Evolutionary conservation across 2,888 invertebrate genomes (phyloP).

Genomic region (Acanthopleura granulata): DNA sequence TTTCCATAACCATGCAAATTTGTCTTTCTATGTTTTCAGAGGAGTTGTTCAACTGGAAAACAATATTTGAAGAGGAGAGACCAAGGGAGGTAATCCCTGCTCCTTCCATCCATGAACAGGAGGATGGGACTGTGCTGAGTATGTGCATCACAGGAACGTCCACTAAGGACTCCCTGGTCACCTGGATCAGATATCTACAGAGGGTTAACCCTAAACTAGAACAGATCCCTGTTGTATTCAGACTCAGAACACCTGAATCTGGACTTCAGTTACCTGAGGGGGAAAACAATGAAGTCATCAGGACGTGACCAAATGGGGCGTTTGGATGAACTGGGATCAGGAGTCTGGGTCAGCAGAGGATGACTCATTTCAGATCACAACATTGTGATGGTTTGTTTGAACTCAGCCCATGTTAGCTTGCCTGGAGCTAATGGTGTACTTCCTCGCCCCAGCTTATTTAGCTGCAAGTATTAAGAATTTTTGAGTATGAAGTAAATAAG

Average conservation of each 20-base stretch:
- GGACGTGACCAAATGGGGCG: no score
- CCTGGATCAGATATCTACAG: constrained; percentile 78
- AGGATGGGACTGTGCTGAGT: constrained; percentile 89
- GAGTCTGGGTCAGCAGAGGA: no score
- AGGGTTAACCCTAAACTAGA: constrained; percentile 80
- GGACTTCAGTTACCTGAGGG: constrained; percentile 24
- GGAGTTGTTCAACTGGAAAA: constrained; percentile 49
- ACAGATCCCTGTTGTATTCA: constrained; percentile 87
- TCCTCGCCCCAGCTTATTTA: no score
- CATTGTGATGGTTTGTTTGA: no score
- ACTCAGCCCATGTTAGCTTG: no score
- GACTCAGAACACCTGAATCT: constrained; percentile 77
- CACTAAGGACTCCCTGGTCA: constrained; percentile 86
- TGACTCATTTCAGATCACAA: no score
- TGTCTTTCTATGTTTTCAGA: background rate
- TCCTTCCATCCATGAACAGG: constrained; percentile 89
- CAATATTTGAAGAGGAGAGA: constrained; percentile 50
- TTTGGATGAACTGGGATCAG: no score
- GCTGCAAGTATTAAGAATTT: no score
- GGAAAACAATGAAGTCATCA: background rate
- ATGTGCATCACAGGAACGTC: constrained; percentile 93
- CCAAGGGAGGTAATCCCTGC: constrained; percentile 61
- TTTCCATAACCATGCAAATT: no score
- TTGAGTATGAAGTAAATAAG: no score
- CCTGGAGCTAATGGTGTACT: no score